A percentile compares a stretch with the other conserved stretches of the same genome.
Evolutionary conservation across 2,797 vertebrate genomes (phyloP).

Genomic region (Paguma larvata): DNA sequence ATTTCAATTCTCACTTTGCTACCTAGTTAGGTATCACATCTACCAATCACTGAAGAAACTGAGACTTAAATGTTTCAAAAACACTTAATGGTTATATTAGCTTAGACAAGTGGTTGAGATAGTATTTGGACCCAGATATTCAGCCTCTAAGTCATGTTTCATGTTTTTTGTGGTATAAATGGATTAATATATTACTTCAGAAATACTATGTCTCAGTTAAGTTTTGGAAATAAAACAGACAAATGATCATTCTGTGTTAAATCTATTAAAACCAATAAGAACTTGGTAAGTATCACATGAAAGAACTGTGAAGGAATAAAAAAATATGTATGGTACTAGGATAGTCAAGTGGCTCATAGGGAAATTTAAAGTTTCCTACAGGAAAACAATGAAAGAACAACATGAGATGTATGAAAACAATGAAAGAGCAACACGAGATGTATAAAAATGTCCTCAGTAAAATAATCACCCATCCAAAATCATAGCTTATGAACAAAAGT

Average conservation of each 20-base stretch:
- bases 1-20: neutral
- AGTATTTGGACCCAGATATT: neutral
- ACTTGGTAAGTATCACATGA: neutral
- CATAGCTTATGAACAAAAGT: neutral
- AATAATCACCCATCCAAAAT: neutral
- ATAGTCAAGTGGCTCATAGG: neutral
- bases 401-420: neutral
- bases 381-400: neutral
- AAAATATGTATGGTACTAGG: neutral
- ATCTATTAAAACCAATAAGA: neutral
- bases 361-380: conserved; percentile 29
- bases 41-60: neutral
- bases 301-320: neutral
- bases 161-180: neutral
- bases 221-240: neutral
- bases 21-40: neutral
- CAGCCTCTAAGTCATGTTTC: neutral
- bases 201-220: conserved; percentile 11
- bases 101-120: neutral
- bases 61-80: neutral
- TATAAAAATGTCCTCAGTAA: neutral
- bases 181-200: neutral
- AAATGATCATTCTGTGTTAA: conserved; percentile 12
- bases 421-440: neutral
- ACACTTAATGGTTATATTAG: neutral